A percentile compares a stretch with the other conserved stretches of the same genome.
phyloP scores from a whole-genome alignment of 1,140 invertebrate species.

The Sitophilus oryzae region DNA sequence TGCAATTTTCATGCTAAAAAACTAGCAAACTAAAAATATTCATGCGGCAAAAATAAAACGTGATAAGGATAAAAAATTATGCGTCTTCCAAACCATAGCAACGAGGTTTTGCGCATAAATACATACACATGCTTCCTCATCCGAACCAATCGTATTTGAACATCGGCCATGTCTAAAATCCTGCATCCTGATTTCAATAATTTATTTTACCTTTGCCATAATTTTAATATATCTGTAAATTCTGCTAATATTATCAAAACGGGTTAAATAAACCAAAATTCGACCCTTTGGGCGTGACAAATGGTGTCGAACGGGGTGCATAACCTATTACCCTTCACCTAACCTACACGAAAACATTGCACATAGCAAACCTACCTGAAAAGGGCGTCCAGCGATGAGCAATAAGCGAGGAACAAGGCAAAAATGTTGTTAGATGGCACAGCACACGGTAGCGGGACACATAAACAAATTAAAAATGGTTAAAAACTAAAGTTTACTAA shows the following conservation, averaged over 20 bases:
- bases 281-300: not conserved
- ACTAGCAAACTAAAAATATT: too few relatives aligned
- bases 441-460: constrained; percentile 10
- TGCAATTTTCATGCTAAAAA: too few relatives aligned
- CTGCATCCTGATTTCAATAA: not conserved
- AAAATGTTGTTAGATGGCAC: constrained; percentile 4
- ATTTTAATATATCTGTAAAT: too few relatives aligned
- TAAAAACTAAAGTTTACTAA: constrained; percentile 18
- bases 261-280: too few relatives aligned
- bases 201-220: not conserved
- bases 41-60: too few relatives aligned
- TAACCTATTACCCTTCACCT: constrained; percentile 11
- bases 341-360: not conserved
- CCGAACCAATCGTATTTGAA: not conserved
- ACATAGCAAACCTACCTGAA: not conserved
- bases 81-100: not conserved
- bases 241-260: too few relatives aligned
- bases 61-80: too few relatives aligned
- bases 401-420: constrained; percentile 7
- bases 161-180: not conserved
- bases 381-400: not conserved
- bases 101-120: too few relatives aligned
- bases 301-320: constrained; percentile 5
- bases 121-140: too few relatives aligned
- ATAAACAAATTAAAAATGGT: constrained; percentile 16